A percentile compares a stretch with the other conserved stretches of the same genome.
Evolutionary conservation across 2,888 invertebrate genomes (phyloP).

Genomic region (Isoperla grammatica): DNA sequence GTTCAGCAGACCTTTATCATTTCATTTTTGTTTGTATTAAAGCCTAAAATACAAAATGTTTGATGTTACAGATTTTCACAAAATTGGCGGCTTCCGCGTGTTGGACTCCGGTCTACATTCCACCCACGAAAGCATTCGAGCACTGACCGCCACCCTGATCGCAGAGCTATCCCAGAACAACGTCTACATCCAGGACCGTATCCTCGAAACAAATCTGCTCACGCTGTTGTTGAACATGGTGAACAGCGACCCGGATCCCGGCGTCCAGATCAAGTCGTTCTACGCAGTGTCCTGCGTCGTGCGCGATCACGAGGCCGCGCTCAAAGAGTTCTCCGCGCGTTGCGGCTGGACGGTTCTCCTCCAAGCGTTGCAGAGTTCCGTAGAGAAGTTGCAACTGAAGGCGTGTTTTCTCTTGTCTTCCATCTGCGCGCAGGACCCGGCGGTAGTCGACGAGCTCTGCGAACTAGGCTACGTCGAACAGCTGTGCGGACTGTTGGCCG

Average conservation of each 20-base stretch:
- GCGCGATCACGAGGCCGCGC: conserved; percentile 56
- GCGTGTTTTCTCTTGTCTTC: conserved; percentile 64
- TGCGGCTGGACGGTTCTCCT: conserved; percentile 63
- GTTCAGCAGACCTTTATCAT: too few species aligned
- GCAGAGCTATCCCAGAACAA: conserved; percentile 84
- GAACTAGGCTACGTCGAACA: conserved; percentile 33
- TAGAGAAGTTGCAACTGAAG: conserved; percentile 61
- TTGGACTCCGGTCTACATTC: conserved; percentile 62
- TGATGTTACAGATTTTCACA: conserved; percentile 63
- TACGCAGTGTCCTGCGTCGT: conserved; percentile 75
- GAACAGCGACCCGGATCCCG: conserved; percentile 51
- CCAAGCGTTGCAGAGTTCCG: conserved; percentile 51
- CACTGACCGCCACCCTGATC: conserved; percentile 60
- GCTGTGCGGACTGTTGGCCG: conserved; percentile 29
- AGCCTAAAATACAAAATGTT: too few species aligned
- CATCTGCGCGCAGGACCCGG: conserved; percentile 49
- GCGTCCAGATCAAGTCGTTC: conserved; percentile 61
- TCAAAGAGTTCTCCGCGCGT: conserved; percentile 54
- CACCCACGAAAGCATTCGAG: conserved; percentile 55
- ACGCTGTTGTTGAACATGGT: conserved; percentile 56
- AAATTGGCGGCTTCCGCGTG: conserved; percentile 74
- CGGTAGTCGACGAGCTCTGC: conserved; percentile 30
- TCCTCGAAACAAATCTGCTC: conserved; percentile 61
- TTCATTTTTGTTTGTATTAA: too few species aligned
- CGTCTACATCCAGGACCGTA: conserved; percentile 67